Percentiles rank a stretch among this genome's conserved stretches.
Evolutionary conservation across 2,888 invertebrate genomes (phyloP).

Genomic region (Eupithecia centaureata): DNA sequence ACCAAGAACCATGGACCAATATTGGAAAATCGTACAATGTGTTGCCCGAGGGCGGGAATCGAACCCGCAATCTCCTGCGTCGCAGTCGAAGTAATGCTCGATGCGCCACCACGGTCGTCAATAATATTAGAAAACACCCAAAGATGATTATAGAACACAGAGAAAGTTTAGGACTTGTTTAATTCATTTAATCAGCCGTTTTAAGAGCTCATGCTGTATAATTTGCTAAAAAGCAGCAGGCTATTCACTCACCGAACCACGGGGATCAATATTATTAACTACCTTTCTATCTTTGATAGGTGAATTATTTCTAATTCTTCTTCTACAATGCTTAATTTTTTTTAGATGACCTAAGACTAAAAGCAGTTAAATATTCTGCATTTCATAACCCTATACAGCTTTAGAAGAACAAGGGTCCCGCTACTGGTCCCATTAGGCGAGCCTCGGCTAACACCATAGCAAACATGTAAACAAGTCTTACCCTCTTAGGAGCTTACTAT

Average conservation of each 20-base stretch:
- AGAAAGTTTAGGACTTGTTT: too few species aligned
- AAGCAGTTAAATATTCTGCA: constrained; percentile 32
- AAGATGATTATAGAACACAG: too few species aligned
- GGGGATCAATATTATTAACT: background rate
- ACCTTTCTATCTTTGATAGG: background rate
- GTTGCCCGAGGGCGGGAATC: too few species aligned
- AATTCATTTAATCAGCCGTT: background rate
- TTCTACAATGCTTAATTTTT: background rate
- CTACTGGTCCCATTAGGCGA: constrained; percentile 64
- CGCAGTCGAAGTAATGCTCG: too few species aligned
- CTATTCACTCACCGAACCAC: background rate
- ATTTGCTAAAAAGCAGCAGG: background rate
- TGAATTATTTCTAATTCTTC: background rate
- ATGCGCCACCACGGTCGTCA: too few species aligned
- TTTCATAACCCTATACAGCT: constrained; percentile 38
- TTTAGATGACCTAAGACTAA: background rate
- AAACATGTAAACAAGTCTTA: constrained; percentile 67
- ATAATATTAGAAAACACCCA: too few species aligned
- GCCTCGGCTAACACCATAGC: constrained; percentile 61
- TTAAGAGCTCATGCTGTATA: background rate
- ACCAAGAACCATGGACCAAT: too few species aligned
- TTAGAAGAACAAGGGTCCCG: constrained; percentile 55
- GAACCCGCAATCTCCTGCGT: too few species aligned
- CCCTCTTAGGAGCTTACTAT: constrained; percentile 44
- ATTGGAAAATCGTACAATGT: too few species aligned